Conservation (phyloP, 2,797 vertebrate genomes). For the Sciurus vulgaris region DNA sequence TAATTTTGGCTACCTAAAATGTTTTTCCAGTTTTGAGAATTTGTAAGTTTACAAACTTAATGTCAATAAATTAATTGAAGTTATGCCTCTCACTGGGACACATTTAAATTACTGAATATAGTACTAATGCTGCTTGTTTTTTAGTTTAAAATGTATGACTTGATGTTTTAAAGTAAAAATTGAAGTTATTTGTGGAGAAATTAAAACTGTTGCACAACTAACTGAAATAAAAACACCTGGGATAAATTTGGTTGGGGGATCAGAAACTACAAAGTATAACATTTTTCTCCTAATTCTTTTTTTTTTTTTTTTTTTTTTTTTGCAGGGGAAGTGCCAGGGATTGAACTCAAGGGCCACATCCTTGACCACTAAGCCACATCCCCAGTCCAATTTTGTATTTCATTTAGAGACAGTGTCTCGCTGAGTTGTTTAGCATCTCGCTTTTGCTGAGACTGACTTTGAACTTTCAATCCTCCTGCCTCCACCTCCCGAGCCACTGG, state of each 20-base stretch:
- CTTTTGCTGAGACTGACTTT: too few relatives aligned
- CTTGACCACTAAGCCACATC: too few relatives aligned
- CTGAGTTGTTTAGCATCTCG: too few relatives aligned
- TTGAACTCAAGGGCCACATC: too few relatives aligned
- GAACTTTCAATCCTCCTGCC: too few relatives aligned
- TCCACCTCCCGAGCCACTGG: too few relatives aligned
- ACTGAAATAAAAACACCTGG: neutral
- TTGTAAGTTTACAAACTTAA: neutral
- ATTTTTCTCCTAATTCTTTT: neutral
- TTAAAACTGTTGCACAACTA: neutral
- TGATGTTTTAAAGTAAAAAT: conserved; percentile 58
- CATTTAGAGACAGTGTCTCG: too few relatives aligned
- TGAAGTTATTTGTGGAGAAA: conserved; percentile 49
- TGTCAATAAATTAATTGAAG: conserved; percentile 61
- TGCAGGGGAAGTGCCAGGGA: too few relatives aligned
- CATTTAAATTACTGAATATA: conserved; percentile 44
- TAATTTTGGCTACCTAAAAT: conserved; percentile 63
- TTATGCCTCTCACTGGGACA: neutral
- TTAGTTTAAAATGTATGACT: conserved; percentile 38
- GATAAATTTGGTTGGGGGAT: neutral
- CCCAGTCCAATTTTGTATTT: too few relatives aligned
- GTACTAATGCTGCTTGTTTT: neutral
- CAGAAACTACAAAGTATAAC: conserved; percentile 61
- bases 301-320: too few relatives aligned
- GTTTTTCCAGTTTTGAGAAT: conserved; percentile 42